Conservation (phyloP, 2,888 invertebrate genomes). For the Melanargia galathea region DNA sequence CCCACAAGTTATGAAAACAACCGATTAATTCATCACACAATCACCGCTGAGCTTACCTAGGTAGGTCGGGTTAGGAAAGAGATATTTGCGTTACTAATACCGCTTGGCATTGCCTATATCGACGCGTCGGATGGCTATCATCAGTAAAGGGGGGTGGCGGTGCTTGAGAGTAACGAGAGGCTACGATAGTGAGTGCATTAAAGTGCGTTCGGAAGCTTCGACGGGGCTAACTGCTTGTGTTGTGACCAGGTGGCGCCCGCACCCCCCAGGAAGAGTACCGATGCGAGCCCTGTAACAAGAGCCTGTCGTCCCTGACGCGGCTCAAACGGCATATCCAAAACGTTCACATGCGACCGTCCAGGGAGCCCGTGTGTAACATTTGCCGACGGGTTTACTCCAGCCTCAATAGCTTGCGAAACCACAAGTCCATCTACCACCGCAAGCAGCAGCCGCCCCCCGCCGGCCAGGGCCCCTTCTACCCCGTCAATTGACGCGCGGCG, state of each 20-base stretch:
- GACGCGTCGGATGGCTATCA: constrained; percentile 71
- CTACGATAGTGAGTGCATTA: constrained; percentile 81
- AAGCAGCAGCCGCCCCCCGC: constrained; percentile 86
- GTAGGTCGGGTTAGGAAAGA: constrained; percentile 59
- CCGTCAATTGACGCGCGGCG: constrained; percentile 70
- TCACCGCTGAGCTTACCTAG: constrained; percentile 66
- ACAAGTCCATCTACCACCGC: constrained; percentile 96
- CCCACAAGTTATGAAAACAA: constrained; percentile 53
- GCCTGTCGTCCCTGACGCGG: constrained; percentile 91
- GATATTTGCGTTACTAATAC: constrained; percentile 69
- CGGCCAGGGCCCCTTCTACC: constrained; percentile 71
- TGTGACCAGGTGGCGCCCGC: constrained; percentile 87
- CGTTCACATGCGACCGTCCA: constrained; percentile 94
- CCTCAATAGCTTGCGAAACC: constrained; percentile 94
- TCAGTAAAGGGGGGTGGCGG: constrained; percentile 79
- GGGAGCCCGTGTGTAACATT: constrained; percentile 95
- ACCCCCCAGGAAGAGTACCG: constrained; percentile 92
- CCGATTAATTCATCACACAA: constrained; percentile 53
- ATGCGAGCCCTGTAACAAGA: constrained; percentile 96
- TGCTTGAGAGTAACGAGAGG: constrained; percentile 71
- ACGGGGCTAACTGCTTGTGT: constrained; percentile 81
- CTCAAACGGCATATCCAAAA: constrained; percentile 96
- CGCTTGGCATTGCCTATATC: constrained; percentile 63
- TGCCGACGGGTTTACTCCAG: constrained; percentile 96
- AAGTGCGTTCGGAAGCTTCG: constrained; percentile 76